These are phyloP conservation scores for Lepilemur septentrionalis DNA, from an alignment of 2,797 vertebrate species.

Conservation along the genomic window DNA sequence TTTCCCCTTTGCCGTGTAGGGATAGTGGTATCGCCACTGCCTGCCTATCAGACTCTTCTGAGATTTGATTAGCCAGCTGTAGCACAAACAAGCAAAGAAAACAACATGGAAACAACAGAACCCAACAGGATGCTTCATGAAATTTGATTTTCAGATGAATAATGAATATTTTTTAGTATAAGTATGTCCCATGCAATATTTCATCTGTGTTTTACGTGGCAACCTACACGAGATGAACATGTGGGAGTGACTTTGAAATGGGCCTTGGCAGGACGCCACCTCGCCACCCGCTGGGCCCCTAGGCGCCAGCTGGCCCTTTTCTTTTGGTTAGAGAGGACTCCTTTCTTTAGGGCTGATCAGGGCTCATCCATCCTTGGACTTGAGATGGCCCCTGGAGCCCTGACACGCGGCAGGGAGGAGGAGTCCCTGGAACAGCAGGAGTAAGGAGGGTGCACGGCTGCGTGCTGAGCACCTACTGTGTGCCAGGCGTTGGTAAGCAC, in stretches of 20 bases:
- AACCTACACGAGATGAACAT: neutral
- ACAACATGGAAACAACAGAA: neutral
- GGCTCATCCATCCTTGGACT: neutral
- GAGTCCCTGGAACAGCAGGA: neutral
- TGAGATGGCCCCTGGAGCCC: neutral
- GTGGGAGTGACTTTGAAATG: neutral
- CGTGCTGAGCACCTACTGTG: neutral
- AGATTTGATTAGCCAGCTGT: neutral
- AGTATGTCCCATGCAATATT: neutral
- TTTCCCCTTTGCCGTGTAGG: neutral
- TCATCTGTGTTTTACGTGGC: neutral
- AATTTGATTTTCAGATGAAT: constrained; percentile 1
- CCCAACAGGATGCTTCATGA: neutral
- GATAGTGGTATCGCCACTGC: neutral
- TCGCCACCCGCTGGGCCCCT: no score
- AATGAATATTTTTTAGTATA: neutral
- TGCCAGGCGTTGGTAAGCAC: neutral
- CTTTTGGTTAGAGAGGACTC: neutral
- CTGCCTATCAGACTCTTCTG: neutral
- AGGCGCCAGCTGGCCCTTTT: neutral
- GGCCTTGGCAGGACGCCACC: neutral
- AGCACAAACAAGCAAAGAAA: neutral
- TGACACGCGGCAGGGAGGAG: neutral
- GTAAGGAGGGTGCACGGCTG: neutral
- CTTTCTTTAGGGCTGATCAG: neutral